phyloP scores from a whole-genome alignment of 2,888 invertebrate species.

The Pardosa pseudoannulata region DNA sequence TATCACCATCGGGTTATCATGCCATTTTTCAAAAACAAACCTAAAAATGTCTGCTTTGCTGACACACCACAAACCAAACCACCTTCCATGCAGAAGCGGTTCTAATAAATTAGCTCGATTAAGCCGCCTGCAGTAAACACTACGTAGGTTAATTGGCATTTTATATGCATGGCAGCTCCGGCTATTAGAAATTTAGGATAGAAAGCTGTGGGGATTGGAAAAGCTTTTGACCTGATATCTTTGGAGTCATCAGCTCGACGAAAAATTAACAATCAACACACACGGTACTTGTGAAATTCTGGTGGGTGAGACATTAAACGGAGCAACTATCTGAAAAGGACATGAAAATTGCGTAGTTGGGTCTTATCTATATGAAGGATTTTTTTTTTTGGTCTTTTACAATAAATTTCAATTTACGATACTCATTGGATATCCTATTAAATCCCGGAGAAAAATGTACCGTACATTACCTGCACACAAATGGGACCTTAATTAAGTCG shows the following conservation, averaged over 20 bases:
- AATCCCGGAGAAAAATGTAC: background rate
- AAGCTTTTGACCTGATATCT: constrained; percentile 58
- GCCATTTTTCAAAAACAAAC: background rate
- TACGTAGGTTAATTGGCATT: constrained; percentile 63
- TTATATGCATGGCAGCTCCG: constrained; percentile 50
- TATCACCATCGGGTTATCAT: background rate
- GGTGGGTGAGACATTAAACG: constrained; percentile 25
- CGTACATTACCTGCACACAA: background rate
- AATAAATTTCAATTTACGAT: constrained; percentile 15
- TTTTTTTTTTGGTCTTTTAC: constrained; percentile 8
- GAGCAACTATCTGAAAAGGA: background rate
- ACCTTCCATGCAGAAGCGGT: background rate
- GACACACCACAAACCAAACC: background rate
- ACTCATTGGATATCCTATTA: background rate
- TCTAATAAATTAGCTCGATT: constrained; percentile 35
- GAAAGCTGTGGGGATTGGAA: background rate
- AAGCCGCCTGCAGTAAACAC: constrained; percentile 17
- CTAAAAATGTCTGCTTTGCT: background rate
- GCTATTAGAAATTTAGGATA: constrained; percentile 32
- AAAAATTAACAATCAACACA: constrained; percentile 62
- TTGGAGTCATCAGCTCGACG: constrained; percentile 36
- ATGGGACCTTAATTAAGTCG: background rate
- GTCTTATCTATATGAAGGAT: background rate
- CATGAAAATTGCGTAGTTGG: constrained; percentile 2
- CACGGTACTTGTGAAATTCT: constrained; percentile 39